Percentiles rank a stretch among this genome's conserved stretches.
Evolutionary conservation across 2,888 invertebrate species (phyloP).

Genomic region (Mimumesa dahlbomi): DNA sequence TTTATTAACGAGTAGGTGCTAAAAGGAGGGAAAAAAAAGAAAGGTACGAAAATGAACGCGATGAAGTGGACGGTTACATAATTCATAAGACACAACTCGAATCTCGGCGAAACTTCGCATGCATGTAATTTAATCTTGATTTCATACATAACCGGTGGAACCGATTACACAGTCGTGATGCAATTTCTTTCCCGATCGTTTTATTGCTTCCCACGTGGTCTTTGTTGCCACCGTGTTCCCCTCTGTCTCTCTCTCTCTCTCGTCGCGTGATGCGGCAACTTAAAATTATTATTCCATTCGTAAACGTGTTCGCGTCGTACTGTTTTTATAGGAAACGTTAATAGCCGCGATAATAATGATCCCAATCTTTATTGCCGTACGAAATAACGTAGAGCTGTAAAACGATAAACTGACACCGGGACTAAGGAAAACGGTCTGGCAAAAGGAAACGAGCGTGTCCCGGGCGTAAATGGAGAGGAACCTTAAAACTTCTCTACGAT

Average conservation of each 20-base stretch:
- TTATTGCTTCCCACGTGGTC: constrained; percentile 39
- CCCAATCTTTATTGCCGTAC: constrained; percentile 56
- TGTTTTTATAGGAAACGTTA: constrained; percentile 50
- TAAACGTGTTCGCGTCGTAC: constrained; percentile 24
- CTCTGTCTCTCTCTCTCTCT: constrained; percentile 24
- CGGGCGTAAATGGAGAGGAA: constrained; percentile 52
- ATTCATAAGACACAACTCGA: constrained; percentile 39
- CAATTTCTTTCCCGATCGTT: constrained; percentile 6
- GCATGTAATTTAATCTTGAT: constrained; percentile 40
- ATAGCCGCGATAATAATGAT: constrained; percentile 59
- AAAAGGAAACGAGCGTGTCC: constrained; percentile 41
- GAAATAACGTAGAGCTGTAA: constrained; percentile 55
- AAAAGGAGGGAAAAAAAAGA: no score
- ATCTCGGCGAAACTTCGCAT: constrained; percentile 35
- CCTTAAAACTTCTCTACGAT: constrained; percentile 59
- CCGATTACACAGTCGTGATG: constrained; percentile 5
- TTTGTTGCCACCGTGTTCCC: constrained; percentile 34
- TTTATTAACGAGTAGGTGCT: no score
- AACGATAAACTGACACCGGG: constrained; percentile 53
- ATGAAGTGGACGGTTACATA: constrained; percentile 21
- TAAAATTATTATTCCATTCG: constrained; percentile 61
- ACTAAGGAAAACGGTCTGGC: constrained; percentile 14
- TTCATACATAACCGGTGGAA: constrained; percentile 11
- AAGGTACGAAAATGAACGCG: neutral
- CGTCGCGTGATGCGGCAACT: constrained; percentile 26